Percentiles rank a stretch among this genome's conserved stretches.
These are phyloP conservation scores for Tenthredo amoena DNA, from an alignment of 2,888 invertebrate species.

Conservation along the genomic window DNA sequence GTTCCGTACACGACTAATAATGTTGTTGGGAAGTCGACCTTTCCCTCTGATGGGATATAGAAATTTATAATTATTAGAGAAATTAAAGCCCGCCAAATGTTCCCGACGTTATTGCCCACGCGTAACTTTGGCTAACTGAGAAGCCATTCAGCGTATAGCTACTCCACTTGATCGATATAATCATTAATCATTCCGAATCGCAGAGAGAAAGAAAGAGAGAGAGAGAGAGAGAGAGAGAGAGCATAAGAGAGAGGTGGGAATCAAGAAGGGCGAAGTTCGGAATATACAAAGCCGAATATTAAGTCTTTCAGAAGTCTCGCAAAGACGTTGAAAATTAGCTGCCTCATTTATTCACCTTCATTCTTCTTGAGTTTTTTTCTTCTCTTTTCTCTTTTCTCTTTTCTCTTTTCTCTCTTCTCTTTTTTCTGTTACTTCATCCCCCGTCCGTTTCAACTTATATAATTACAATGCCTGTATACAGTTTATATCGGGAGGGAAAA, in stretches of 20 bases:
- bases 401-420: not conserved
- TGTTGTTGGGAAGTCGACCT: not conserved
- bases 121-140: not conserved
- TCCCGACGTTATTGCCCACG: not conserved
- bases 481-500: not conserved
- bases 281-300: not conserved
- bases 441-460: not conserved
- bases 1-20: not conserved
- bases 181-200: conserved; percentile 29
- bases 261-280: not conserved
- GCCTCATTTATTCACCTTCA: not conserved
- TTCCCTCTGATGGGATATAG: not conserved
- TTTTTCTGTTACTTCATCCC: not conserved
- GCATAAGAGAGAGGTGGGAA: not conserved
- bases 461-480: not conserved
- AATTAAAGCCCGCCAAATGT: conserved; percentile 14
- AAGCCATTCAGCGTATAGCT: not conserved
- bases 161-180: conserved; percentile 9
- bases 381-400: not conserved
- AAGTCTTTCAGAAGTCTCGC: not conserved
- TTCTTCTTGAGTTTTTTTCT: not conserved
- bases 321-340: not conserved
- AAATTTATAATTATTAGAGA: conserved; percentile 2
- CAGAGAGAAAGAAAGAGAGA: not conserved
- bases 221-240: too few species aligned